Evolutionary conservation across 1,140 invertebrate genomes (phyloP), one percentile per base, ranked within the genome.

Genomic region (Megalonaias nervosa): DNA sequence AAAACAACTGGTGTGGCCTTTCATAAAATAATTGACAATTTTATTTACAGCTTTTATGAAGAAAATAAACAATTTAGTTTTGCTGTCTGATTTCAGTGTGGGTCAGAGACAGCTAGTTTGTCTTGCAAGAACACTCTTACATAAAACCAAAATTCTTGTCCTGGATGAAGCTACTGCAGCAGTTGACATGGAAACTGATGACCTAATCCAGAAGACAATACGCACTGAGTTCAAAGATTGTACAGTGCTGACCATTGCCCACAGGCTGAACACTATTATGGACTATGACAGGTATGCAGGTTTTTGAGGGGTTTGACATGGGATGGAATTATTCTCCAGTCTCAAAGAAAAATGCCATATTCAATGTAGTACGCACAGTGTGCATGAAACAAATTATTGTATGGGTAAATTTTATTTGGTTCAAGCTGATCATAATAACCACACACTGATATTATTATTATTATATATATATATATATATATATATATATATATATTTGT

Each of bases 121-220:
- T 79, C 81, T 93, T 26, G 92, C 92, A 21, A 82, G 92, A 71
- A 92, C 92, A 16, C 78, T 93, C 17, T 82, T 93, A 13, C 85
- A 89, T 65, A 89, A 89, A 67, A 89, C 95, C 88, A 94, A 94
- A 91, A 94, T 98, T 61, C 92, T 98, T n/a, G 93, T 98, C 75
- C 92, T 98, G 31, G 90, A 91, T 82, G 90, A 91, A 70, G 90
- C 89, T 6, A 91, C 90, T n/a, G 88, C 90, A 19, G 86, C 89
- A 0, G 87, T 91, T 55, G 90, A 91, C 69, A 75, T 88, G 74
- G 60, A 87, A 72, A 91, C 91, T 16, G 91, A 92, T 74, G 84
- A 82, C 14, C 77, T 91, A 17, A 91, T 92, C 55, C 89, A 92
- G 71, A 76, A 85, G 19, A 91, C 88, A 1, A 90, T 91, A 59